phyloP scores from a whole-genome alignment of 2,113 vertebrate species.

The Hemibagrus wyckioides region DNA sequence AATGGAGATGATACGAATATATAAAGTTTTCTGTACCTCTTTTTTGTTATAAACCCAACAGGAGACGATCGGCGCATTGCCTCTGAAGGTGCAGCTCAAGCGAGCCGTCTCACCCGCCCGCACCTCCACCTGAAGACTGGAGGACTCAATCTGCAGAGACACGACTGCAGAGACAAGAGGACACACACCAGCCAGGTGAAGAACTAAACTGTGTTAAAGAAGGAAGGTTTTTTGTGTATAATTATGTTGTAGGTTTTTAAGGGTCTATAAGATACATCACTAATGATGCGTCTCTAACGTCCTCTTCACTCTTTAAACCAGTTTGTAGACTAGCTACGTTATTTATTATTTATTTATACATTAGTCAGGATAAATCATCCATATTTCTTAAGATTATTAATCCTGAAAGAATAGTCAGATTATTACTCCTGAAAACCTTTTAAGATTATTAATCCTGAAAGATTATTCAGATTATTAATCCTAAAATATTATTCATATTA shows the following conservation, averaged over 20 bases:
- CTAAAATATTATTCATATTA: no score
- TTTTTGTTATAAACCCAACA: conserved; percentile 77
- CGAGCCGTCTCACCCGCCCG: conserved; percentile 62
- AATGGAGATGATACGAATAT: neutral
- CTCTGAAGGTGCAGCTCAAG: conserved; percentile 66
- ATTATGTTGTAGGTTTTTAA: neutral
- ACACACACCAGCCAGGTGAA: neutral
- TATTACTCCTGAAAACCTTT: no score
- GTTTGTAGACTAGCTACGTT: no score
- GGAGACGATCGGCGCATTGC: conserved; percentile 69
- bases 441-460: no score
- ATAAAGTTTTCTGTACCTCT: conserved; percentile 61
- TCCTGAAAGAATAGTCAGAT: no score
- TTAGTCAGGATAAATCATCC: no score
- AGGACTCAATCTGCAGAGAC: conserved; percentile 63
- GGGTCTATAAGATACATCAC: neutral
- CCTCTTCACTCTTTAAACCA: no score
- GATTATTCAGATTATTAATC: no score
- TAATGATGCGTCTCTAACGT: neutral
- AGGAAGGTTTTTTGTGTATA: neutral
- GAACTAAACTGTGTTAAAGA: neutral
- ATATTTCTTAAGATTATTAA: no score
- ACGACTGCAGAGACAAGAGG: conserved; percentile 54
- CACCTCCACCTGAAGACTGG: conserved; percentile 65
- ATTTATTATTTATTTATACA: no score